A percentile compares a stretch with the other conserved stretches of the same genome.
phyloP scores from a whole-genome alignment of 2,113 vertebrate species.

The Osmerus eperlanus region DNA sequence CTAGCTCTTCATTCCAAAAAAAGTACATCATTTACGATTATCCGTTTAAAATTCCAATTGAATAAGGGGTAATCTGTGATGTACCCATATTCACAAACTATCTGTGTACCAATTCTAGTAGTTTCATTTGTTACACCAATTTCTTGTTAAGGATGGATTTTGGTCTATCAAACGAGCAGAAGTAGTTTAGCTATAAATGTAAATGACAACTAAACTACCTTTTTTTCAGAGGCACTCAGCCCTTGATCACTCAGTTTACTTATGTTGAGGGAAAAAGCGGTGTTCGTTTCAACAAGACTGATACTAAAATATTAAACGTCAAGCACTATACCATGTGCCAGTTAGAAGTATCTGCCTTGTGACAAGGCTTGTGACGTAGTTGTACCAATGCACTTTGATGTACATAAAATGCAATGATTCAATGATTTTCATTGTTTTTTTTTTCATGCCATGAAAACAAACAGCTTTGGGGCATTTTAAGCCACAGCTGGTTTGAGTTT shows the following conservation, averaged over 20 bases:
- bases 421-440: constrained; percentile 56
- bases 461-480: constrained; percentile 33
- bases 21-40: constrained; percentile 41
- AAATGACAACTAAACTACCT: constrained; percentile 54
- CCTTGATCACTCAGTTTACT: constrained; percentile 40
- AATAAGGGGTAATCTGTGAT: constrained; percentile 19
- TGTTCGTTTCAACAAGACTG: constrained; percentile 36
- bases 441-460: constrained; percentile 30
- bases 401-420: constrained; percentile 48
- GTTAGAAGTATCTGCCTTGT: constrained; percentile 44
- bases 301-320: constrained; percentile 40
- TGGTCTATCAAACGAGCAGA: constrained; percentile 33
- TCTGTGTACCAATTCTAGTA: constrained; percentile 32
- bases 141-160: constrained; percentile 54
- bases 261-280: constrained; percentile 24
- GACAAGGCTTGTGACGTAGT: constrained; percentile 52
- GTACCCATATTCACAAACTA: constrained; percentile 8
- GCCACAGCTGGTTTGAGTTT: constrained; percentile 26
- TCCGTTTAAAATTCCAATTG: constrained; percentile 53
- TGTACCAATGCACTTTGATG: constrained; percentile 68
- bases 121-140: constrained; percentile 54
- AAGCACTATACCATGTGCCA: constrained; percentile 29
- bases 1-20: constrained; percentile 22
- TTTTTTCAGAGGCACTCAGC: constrained; percentile 43
- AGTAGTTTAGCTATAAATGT: constrained; percentile 33